Conservation (phyloP, 2,888 invertebrate species). For the Spisula solida region DNA sequence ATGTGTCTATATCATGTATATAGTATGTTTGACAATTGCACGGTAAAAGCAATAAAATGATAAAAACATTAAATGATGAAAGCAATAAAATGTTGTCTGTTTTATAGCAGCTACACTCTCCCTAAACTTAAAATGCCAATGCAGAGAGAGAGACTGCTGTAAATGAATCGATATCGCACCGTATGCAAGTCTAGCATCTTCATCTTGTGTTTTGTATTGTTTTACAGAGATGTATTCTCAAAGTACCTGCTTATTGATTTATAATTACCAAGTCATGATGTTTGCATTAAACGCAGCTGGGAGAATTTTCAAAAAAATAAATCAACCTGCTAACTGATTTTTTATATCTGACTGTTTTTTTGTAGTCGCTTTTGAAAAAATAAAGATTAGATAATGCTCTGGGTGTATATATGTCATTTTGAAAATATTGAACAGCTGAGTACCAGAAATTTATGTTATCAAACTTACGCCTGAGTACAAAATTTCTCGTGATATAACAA, state of each 20-base stretch:
- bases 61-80: not conserved
- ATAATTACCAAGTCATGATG: not conserved
- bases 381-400: not conserved
- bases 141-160: not conserved
- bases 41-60: not conserved
- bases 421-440: conserved; percentile 1
- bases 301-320: not conserved
- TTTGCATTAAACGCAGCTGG: not conserved
- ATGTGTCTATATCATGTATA: not conserved
- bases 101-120: not conserved
- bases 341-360: not conserved
- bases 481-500: not conserved
- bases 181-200: not conserved
- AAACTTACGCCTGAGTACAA: not conserved
- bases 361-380: not conserved
- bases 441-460: not conserved
- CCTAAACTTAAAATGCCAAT: not conserved
- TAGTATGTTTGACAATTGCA: not conserved
- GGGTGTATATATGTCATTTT: not conserved
- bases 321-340: not conserved
- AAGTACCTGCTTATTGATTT: conserved; percentile 1
- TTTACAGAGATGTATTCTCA: not conserved
- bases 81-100: not conserved
- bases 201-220: not conserved
- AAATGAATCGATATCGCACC: not conserved